Evolutionary conservation across 2,888 invertebrate genomes (phyloP).

Genomic region (Biston stratarius): DNA sequence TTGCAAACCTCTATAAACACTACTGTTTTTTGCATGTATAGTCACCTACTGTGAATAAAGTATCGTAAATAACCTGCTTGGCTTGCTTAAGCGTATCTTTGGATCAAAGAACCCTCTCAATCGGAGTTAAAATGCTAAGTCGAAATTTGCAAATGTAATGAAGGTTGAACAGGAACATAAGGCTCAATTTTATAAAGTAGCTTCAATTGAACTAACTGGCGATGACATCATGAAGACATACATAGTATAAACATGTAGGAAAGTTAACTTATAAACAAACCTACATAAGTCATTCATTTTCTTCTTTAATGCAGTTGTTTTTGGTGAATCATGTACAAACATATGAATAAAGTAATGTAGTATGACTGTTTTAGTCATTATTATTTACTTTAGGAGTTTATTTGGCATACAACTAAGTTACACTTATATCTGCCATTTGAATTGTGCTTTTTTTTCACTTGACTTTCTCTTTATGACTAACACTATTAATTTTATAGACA

Average conservation of each 20-base stretch:
- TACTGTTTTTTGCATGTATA: conserved; percentile 15
- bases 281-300: conserved; percentile 12
- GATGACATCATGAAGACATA: conserved; percentile 63
- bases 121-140: conserved; percentile 34
- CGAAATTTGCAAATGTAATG: conserved; percentile 28
- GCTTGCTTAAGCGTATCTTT: background rate
- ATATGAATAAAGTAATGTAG: conserved; percentile 11
- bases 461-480: conserved; percentile 5
- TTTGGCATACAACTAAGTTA: background rate
- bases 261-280: conserved; percentile 31
- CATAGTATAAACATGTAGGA: conserved; percentile 26
- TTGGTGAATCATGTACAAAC: conserved; percentile 21
- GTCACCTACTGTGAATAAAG: background rate
- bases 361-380: conserved; percentile 4
- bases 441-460: background rate
- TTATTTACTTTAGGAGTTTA: background rate
- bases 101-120: background rate
- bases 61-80: background rate
- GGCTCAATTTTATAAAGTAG: conserved; percentile 47
- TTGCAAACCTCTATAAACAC: conserved; percentile 10
- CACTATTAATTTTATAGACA: background rate
- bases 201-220: conserved; percentile 52
- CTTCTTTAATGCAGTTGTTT: conserved; percentile 7
- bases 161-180: conserved; percentile 37
- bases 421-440: no score